Conservation (phyloP, 2,113 vertebrate species). For the Chaetodon trifascialis region DNA sequence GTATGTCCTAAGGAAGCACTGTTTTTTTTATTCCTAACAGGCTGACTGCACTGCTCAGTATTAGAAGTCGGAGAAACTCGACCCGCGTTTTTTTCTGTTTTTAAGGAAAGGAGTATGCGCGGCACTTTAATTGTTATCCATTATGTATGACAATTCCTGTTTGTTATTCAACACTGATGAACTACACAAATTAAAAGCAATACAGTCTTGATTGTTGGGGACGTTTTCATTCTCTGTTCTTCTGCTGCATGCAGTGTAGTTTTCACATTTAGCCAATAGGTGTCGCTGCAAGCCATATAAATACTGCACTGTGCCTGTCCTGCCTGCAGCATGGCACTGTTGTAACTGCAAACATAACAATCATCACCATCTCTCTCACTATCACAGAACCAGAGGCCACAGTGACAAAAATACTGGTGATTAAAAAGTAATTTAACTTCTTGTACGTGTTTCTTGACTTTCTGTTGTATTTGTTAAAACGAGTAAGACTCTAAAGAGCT, state of each 20-base stretch:
- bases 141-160: slow-evolving; percentile 69
- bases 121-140: slow-evolving; percentile 67
- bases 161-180: slow-evolving; percentile 73
- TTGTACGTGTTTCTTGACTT: slow-evolving; percentile 16
- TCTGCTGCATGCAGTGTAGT: slow-evolving; percentile 81
- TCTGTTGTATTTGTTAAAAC: slow-evolving; percentile 18
- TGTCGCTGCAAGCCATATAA: slow-evolving; percentile 94
- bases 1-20: slow-evolving; percentile 82
- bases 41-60: slow-evolving; percentile 73
- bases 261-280: slow-evolving; percentile 87
- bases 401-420: slow-evolving; percentile 19
- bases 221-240: slow-evolving; percentile 49
- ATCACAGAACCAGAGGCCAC: slow-evolving; percentile 53
- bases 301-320: slow-evolving; percentile 23
- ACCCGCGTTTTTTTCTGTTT: slow-evolving; percentile 17
- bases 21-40: slow-evolving; percentile 71
- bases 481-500: not conserved
- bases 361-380: slow-evolving; percentile 41
- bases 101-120: slow-evolving; percentile 40
- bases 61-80: slow-evolving; percentile 62
- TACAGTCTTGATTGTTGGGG: slow-evolving; percentile 49
- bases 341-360: slow-evolving; percentile 63
- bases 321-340: slow-evolving; percentile 58
- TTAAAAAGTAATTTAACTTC: slow-evolving; percentile 20
- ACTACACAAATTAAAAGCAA: slow-evolving; percentile 67